Evolutionary conservation across 2,113 vertebrate species (phyloP), one percentile per base, ranked within the genome.

Genomic region (Sinosuthora webbiana): DNA sequence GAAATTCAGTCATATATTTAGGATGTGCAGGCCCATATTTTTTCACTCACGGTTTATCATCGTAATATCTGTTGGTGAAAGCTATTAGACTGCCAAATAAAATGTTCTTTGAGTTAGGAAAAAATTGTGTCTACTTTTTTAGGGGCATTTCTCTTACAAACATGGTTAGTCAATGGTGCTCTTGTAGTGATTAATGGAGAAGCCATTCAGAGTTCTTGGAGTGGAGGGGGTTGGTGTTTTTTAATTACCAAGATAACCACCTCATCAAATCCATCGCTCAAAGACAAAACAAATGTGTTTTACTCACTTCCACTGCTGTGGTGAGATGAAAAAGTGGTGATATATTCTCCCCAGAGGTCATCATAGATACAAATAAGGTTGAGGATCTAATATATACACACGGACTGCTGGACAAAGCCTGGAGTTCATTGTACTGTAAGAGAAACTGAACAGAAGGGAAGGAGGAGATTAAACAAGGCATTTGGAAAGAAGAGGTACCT

Each of bases 301-400:
- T 76, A 35, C 65, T 74, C 73, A 50, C 52, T 92, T 96, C 89
- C 55, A 76, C 75, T 90, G 39, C 78, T 89, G 33, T 22, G 90
- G 20, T 76, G 28, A 93, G 80, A 95, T 96, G 91, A 89, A 91
- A 53, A 98, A 83, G 74, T 93, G 89, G 75, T 93, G 80, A 94
- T 87, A 69, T 28, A 49, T 83, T 92, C 39, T 75, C 25, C 45
- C 11, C n/a, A 56, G 74, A 93, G 80, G 80, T 93, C 78, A 96
- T 82, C 60, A 76, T 49, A 71, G 75, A 85, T 84, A 49, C 31
- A 77, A 67, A 89, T 55, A 67, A 89, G 31, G 37, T 37, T 78
- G 52, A 73, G 23, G 64, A 57, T 68, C 21, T 76, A n/a, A 50
- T 52, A 35, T 47, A 30, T 53, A 55, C 31, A 30, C 39, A 47